Percentiles rank a stretch among this genome's conserved stretches.
Conservation (phyloP, 2,888 invertebrate species). For the Andrena camellia region DNA sequence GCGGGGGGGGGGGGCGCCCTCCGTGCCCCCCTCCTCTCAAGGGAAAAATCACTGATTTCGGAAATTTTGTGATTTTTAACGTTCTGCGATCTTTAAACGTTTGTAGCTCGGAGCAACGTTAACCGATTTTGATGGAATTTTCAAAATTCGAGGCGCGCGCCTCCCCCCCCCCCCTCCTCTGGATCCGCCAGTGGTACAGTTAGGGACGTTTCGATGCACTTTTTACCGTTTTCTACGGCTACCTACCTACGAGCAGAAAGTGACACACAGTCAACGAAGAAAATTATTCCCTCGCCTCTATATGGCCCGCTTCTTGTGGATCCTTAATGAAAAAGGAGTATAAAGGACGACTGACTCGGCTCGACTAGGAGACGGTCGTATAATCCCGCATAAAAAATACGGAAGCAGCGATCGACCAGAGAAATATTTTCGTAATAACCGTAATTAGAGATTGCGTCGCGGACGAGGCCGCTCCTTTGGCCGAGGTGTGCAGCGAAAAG, state of each 20-base stretch:
- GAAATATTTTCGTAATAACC: slow-evolving; percentile 61
- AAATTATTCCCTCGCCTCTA: background rate
- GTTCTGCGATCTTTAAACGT: too few relatives aligned
- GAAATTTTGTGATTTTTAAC: too few relatives aligned
- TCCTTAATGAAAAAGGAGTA: slow-evolving; percentile 1
- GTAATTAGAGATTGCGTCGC: slow-evolving; percentile 60
- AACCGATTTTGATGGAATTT: too few relatives aligned
- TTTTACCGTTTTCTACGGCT: background rate
- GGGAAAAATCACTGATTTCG: too few relatives aligned
- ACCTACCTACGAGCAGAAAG: background rate
- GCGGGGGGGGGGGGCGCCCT: too few relatives aligned
- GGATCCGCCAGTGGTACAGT: too few relatives aligned
- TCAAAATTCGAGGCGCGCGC: too few relatives aligned
- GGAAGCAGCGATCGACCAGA: slow-evolving; percentile 41
- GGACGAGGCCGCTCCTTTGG: background rate
- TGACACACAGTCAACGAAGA: background rate
- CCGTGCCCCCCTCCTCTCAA: too few relatives aligned
- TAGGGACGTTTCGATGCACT: background rate
- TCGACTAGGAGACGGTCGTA: slow-evolving; percentile 7
- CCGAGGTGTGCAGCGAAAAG: slow-evolving; percentile 34
- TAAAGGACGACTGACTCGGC: slow-evolving; percentile 7
- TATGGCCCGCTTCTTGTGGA: slow-evolving; percentile 1
- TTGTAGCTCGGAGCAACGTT: too few relatives aligned
- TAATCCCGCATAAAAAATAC: slow-evolving; percentile 20
- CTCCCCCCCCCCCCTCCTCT: too few relatives aligned